phyloP scores from a whole-genome alignment of 35 echinoderm and acorn worm genomes.

The Apostichopus californicus region DNA sequence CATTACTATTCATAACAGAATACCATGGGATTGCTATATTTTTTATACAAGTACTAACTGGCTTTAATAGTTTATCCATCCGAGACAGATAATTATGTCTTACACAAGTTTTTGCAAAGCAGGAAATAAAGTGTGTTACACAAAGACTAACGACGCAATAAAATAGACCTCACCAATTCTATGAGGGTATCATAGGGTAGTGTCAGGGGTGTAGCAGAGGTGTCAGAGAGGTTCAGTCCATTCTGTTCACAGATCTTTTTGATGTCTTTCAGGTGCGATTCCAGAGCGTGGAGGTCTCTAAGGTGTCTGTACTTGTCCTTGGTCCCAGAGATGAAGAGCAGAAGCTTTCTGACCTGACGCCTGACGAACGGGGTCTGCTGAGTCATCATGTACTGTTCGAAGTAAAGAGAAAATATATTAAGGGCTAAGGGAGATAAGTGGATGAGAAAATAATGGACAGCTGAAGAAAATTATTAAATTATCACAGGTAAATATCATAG shows the following conservation, averaged over 20 bases:
- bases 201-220: constrained; percentile 66
- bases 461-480: too few relatives aligned
- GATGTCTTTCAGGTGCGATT: constrained; percentile 95
- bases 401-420: too few relatives aligned
- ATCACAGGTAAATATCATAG: too few relatives aligned
- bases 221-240: constrained; percentile 72
- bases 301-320: constrained; percentile 95
- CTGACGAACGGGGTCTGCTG: constrained; percentile 98
- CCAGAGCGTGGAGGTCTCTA: constrained; percentile 89
- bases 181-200: constrained; percentile 98
- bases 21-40: too few relatives aligned
- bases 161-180: constrained; percentile 76
- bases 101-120: too few relatives aligned
- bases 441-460: too few relatives aligned
- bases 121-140: not conserved
- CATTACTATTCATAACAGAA: too few relatives aligned
- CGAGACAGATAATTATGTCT: too few relatives aligned
- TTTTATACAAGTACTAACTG: too few relatives aligned
- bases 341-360: constrained; percentile 93
- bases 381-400: constrained; percentile 94
- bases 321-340: constrained; percentile 95
- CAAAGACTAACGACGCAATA: not conserved
- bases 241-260: constrained; percentile 90
- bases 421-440: too few relatives aligned
- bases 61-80: too few relatives aligned